Evolutionary conservation across 1,140 invertebrate species (phyloP), one percentile per base, ranked within the genome.

Genomic region (Hypothenemus hampei): DNA sequence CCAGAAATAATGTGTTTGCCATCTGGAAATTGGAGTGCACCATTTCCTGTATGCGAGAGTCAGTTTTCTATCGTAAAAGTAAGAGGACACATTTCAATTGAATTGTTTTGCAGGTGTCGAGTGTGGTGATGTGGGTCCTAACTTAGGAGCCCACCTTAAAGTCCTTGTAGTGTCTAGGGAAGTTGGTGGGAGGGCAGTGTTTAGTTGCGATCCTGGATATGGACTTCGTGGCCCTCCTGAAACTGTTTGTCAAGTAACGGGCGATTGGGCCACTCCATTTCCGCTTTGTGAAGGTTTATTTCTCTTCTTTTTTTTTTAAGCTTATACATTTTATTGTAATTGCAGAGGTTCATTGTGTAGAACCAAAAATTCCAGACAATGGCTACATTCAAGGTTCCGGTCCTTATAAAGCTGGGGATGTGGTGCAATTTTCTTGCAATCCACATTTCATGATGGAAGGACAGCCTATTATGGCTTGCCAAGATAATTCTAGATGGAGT

Each of bases 381-480:
- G 88, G 88, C 21, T 87, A 85, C 69, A 80, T 87, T 46, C 83
- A 83, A 64, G 85, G 84, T 20, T 77, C 76, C 48, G 80, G 80
- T 36, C 83, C 82, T 11, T 90, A 86, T 72, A 79, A 85, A 64
- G 86, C 86, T 16, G 88, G 89, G 11, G 88, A 92, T 69, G 80
- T 91, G 16, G 80, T 91, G 13, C 86, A 91, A 67, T 89, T 89
- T 73, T 85, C 85, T 68, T 94, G 91, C 73, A 83, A 89, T 72
- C 81, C 86, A 35, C 88, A 91, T 50, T 91, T 84, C 72, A 91
- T 92, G 79, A 84, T 93, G 77, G 85, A 91, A 69, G 91, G 91
- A 3, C 80, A 86, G 64, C 83, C 85, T 8, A 86, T 89, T 58
- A 81, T 91, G 29, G 84, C 87, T 10, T 95, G 92, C 73, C 86